Evolutionary conservation across 2,113 vertebrate species (phyloP).

Genomic region (Corydoras sp.): DNA sequence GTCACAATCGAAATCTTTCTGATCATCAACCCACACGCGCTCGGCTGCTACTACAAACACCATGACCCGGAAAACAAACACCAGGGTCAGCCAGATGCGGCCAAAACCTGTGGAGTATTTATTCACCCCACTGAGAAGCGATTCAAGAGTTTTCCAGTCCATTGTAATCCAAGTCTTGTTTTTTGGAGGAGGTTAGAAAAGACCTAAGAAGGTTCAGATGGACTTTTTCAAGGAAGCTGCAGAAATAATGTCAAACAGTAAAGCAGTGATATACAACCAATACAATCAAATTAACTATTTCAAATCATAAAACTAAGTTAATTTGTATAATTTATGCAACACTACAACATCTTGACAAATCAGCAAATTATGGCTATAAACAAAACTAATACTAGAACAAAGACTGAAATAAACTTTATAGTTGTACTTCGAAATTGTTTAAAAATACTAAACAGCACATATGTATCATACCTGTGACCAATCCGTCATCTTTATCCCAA

Average conservation of each 20-base stretch:
- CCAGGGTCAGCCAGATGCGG: conserved; percentile 75
- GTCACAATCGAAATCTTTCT: conserved; percentile 73
- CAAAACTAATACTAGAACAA: too few species aligned
- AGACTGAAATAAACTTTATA: too few species aligned
- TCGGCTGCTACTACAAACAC: conserved; percentile 73
- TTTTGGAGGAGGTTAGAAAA: not conserved
- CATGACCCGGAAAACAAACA: conserved; percentile 73
- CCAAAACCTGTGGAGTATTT: conserved; percentile 75
- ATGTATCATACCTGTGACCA: too few species aligned
- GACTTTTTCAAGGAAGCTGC: not conserved
- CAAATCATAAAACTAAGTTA: too few species aligned
- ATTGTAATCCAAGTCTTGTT: conserved; percentile 46
- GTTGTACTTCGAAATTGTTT: too few species aligned
- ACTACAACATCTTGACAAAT: too few species aligned
- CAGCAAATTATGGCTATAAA: too few species aligned
- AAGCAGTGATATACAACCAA: too few species aligned
- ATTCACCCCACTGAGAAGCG: conserved; percentile 71
- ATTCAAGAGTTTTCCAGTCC: conserved; percentile 72
- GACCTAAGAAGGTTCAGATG: not conserved
- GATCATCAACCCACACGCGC: conserved; percentile 72
- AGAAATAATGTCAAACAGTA: not conserved
- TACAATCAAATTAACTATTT: too few species aligned
- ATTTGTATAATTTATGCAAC: too few species aligned
- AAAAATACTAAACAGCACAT: too few species aligned
- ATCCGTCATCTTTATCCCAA: too few species aligned